Evolutionary conservation across 2,113 vertebrate genomes (phyloP).

Genomic region (Esox niger): DNA sequence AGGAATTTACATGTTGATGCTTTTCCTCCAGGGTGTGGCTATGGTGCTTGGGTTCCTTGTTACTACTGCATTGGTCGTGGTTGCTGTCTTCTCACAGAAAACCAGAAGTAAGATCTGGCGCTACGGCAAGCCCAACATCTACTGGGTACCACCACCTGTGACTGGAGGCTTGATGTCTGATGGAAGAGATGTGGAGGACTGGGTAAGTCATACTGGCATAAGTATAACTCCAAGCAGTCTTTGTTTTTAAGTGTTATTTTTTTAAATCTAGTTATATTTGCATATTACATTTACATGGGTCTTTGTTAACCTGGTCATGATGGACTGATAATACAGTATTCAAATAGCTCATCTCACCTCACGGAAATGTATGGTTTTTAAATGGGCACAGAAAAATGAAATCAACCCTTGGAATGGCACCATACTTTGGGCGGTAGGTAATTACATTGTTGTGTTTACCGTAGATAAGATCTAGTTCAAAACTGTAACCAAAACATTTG

Average conservation of each 20-base stretch:
- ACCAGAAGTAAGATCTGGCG: constrained; percentile 85
- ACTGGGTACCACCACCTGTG: constrained; percentile 74
- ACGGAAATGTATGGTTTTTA: too few species aligned
- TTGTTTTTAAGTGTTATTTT: neutral
- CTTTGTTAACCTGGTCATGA: too few species aligned
- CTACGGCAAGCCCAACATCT: constrained; percentile 82
- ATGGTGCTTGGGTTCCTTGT: constrained; percentile 86
- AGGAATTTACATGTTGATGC: constrained; percentile 1
- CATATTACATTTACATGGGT: too few species aligned
- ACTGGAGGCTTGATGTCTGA: constrained; percentile 63
- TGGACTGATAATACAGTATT: too few species aligned
- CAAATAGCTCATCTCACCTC: too few species aligned
- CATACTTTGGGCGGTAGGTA: neutral
- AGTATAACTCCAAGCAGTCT: neutral
- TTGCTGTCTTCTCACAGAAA: constrained; percentile 78
- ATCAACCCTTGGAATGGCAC: neutral
- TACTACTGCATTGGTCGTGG: constrained; percentile 74
- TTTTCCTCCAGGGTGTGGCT: constrained; percentile 75
- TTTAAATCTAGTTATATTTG: too few species aligned
- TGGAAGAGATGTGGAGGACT: constrained; percentile 87
- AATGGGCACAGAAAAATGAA: too few species aligned
- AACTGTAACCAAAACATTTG: neutral
- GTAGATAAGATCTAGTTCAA: neutral
- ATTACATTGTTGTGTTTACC: neutral
- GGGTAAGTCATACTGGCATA: constrained; percentile 71